A percentile compares a stretch with the other conserved stretches of the same genome.
Evolutionary conservation across 1,140 invertebrate genomes (phyloP).

Genomic region (Rhyacophila brunnea): DNA sequence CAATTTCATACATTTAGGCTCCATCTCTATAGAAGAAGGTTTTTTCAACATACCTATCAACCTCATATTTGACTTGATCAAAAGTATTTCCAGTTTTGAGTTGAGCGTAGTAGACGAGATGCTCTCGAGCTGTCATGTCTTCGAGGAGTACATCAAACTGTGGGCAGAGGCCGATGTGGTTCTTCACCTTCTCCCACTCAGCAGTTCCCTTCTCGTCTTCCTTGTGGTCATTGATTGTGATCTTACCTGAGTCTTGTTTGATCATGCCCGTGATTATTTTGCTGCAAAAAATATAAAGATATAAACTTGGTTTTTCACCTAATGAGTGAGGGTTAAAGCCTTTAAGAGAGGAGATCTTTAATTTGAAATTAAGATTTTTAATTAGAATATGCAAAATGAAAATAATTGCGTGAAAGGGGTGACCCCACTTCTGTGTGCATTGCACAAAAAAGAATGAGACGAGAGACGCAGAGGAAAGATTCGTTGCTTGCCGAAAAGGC

Average conservation of each 20-base stretch:
- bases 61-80: conserved; percentile 42
- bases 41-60: conserved; percentile 46
- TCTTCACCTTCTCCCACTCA: conserved; percentile 27
- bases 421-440: too few relatives aligned
- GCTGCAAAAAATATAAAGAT: conserved; percentile 39
- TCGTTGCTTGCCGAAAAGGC: too few relatives aligned
- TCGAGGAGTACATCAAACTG: conserved; percentile 83
- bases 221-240: conserved; percentile 38
- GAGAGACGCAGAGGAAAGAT: too few relatives aligned
- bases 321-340: too few relatives aligned
- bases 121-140: conserved; percentile 76
- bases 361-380: neutral
- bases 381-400: neutral
- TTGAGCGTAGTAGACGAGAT: conserved; percentile 75
- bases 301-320: too few relatives aligned
- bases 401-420: too few relatives aligned
- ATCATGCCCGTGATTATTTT: conserved; percentile 68
- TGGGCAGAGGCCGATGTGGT: conserved; percentile 74
- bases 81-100: conserved; percentile 61
- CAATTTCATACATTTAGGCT: too few relatives aligned
- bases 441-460: too few relatives aligned
- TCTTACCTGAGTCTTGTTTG: conserved; percentile 57
- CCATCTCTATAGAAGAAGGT: too few relatives aligned
- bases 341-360: neutral
- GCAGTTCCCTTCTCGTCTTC: neutral